phyloP scores from a whole-genome alignment of 2,113 vertebrate species.

The Axis porcinus region DNA sequence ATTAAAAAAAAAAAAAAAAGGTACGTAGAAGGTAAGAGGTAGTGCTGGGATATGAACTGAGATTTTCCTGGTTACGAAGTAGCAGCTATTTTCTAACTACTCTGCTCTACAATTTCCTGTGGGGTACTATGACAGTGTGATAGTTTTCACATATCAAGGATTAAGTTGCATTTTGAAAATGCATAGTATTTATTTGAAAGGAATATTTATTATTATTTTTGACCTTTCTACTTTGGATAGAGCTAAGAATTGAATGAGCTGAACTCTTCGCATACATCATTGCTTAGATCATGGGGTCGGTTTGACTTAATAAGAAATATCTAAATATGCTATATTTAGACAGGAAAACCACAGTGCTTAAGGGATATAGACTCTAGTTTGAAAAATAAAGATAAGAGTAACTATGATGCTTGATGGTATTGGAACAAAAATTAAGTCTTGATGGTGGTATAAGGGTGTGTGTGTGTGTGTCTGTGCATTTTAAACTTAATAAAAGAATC shows the following conservation, averaged over 20 bases:
- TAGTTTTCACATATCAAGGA: background rate
- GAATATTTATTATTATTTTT: background rate
- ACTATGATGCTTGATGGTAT: background rate
- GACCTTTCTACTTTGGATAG: background rate
- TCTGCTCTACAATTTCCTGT: background rate
- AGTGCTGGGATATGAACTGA: background rate
- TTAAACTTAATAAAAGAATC: constrained; percentile 13
- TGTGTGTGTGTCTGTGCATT: background rate
- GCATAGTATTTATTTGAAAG: background rate
- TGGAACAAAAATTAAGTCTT: background rate
- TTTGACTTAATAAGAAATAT: background rate
- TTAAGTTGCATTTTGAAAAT: background rate
- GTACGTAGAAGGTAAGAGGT: background rate
- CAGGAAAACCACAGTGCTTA: background rate
- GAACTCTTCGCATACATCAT: background rate
- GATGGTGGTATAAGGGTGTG: background rate
- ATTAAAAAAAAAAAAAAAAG: too few species aligned
- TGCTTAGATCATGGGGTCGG: background rate
- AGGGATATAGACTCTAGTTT: background rate
- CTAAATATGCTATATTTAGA: background rate
- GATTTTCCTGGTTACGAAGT: background rate
- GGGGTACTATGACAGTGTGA: background rate
- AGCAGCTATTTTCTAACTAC: background rate
- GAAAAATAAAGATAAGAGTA: background rate
- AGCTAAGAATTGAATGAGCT: background rate